Conservation (phyloP, 2,888 invertebrate species). For the Hyposoter dolosus region DNA sequence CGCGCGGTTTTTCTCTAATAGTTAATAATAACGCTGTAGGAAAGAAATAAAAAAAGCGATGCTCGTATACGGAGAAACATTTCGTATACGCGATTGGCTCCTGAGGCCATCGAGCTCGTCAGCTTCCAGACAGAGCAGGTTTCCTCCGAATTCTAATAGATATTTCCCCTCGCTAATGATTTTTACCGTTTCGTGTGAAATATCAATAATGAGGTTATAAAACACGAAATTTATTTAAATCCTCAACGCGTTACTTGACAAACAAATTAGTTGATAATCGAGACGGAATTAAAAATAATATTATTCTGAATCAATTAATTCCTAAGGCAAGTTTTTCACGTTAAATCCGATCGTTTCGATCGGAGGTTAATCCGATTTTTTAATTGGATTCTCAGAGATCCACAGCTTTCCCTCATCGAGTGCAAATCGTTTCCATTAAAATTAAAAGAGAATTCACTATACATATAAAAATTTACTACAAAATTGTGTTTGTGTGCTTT, state of each 20-base stretch:
- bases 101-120: slow-evolving; percentile 10
- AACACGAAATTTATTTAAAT: not conserved
- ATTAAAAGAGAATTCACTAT: no score
- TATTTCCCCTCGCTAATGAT: not conserved
- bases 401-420: not conserved
- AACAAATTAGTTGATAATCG: not conserved
- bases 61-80: not conserved
- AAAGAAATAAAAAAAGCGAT: slow-evolving; percentile 2
- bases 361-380: not conserved
- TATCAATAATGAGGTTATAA: not conserved
- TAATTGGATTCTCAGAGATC: not conserved
- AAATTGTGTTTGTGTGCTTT: no score
- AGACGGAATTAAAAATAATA: not conserved
- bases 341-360: not conserved
- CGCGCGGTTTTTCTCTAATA: slow-evolving; percentile 70
- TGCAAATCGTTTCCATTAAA: not conserved
- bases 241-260: not conserved
- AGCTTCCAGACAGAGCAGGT: not conserved
- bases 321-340: not conserved
- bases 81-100: not conserved
- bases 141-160: not conserved
- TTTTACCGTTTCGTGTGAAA: not conserved
- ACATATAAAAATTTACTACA: no score
- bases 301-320: not conserved
- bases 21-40: slow-evolving; percentile 70